phyloP scores from a whole-genome alignment of 2,888 invertebrate species.

The Auanema freiburgensis region DNA sequence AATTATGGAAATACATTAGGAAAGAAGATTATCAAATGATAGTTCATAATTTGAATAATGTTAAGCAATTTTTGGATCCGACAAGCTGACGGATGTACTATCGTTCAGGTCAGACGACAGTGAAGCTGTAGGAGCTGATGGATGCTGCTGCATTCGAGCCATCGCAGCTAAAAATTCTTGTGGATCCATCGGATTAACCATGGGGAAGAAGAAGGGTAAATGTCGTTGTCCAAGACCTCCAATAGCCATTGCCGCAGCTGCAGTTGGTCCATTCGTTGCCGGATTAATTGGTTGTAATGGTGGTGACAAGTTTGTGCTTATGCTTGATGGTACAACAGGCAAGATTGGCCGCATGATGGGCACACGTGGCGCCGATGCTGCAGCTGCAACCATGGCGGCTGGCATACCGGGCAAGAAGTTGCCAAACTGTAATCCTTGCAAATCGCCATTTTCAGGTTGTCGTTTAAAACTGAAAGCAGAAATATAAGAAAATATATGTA shows the following conservation, averaged over 20 bases:
- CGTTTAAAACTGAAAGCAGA: slow-evolving; percentile 30
- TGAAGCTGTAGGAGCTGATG: background rate
- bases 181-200: slow-evolving; percentile 21
- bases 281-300: slow-evolving; percentile 6
- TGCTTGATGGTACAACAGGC: slow-evolving; percentile 11
- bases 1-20: no score
- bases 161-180: slow-evolving; percentile 31
- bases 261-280: slow-evolving; percentile 7
- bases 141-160: slow-evolving; percentile 18
- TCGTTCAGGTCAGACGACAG: no score
- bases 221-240: slow-evolving; percentile 9
- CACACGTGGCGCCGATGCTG: slow-evolving; percentile 1
- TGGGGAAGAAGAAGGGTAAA: slow-evolving; percentile 24
- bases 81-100: no score
- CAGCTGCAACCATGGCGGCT: background rate
- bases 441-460: slow-evolving; percentile 23
- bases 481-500: no score
- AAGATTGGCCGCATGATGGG: slow-evolving; percentile 18
- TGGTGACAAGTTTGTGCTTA: slow-evolving; percentile 1
- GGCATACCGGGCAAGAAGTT: slow-evolving; percentile 23
- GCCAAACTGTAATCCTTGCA: slow-evolving; percentile 32
- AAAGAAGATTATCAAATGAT: no score
- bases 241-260: slow-evolving; percentile 20
- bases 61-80: no score
- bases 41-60: no score